Conservation (phyloP, 2,113 vertebrate genomes). For the Bombycilla garrulus region DNA sequence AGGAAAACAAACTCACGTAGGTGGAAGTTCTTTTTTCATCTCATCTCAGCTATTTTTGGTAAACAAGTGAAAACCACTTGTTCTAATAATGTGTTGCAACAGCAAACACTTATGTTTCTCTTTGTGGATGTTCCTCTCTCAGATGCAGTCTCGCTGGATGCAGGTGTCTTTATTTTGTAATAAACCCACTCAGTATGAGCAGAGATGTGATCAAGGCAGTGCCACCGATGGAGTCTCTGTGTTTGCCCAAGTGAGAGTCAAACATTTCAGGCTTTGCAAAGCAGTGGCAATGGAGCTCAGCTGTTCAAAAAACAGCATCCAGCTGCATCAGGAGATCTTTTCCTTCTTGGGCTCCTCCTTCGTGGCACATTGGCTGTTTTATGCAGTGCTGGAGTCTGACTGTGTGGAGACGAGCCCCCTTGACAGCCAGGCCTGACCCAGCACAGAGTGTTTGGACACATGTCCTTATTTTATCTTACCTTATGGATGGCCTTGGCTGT, state of each 20-base stretch:
- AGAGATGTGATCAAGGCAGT: neutral
- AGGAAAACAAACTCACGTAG: neutral
- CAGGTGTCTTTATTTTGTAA: neutral
- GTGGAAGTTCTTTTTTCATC: neutral
- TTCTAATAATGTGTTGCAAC: neutral
- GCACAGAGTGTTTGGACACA: neutral
- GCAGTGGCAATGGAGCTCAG: neutral
- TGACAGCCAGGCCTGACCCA: neutral
- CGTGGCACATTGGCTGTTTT: neutral
- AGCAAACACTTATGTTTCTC: neutral
- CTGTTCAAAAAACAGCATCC: neutral
- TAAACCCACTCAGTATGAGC: neutral
- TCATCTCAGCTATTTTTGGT: neutral
- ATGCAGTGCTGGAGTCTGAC: neutral
- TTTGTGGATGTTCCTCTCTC: neutral
- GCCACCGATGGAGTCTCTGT: neutral
- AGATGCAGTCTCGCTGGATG: neutral
- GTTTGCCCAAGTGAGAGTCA: neutral
- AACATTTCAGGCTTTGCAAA: neutral
- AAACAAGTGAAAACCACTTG: neutral
- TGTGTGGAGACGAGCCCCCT: neutral
- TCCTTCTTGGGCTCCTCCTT: neutral
- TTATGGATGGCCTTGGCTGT: neutral
- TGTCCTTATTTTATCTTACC: neutral
- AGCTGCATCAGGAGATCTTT: neutral